Evolutionary conservation across 2,113 vertebrate species (phyloP), one percentile per base, ranked within the genome.

Genomic region (Elanus axillaris): DNA sequence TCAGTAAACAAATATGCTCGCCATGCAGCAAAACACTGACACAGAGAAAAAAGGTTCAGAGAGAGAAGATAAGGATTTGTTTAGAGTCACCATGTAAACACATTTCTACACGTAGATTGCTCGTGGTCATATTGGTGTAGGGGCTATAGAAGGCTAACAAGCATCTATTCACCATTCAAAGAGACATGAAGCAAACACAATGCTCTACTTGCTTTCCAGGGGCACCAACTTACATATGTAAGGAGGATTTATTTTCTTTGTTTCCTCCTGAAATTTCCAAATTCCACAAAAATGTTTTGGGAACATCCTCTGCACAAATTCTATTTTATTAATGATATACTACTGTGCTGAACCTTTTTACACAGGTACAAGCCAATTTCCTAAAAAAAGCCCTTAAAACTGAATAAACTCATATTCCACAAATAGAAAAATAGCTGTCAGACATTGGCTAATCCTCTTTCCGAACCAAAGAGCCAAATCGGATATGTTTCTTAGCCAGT

Each of bases 11-110:
- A 58, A 92, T 88, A 76, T 52, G 93, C 93, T 69, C 0, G 97
- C 97, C 98, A 98, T 97, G 98, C 97, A 98, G 97, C 92, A 95
- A 68, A 97, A 93, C 95, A 97, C 75, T 21, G 62, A 95, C 90
- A 92, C 13, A 42, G 62, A 89, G 80, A 75, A 40, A 63, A 27
- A 83, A 43, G 26, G 52, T 82, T 96, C 55, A 29, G 48, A 96
- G 90, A 96, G 90, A 86, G 81, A 63, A 95, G 96, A 93, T 82
- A 97, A 94, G 96, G 94, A 72, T 97, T 96, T 92, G 42, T 69
- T 92, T 27, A 43, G 62, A 83, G 42, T 58, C 53, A 82, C 18
- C 29, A 43, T 0, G 2, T 56, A 84, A 84, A 93, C 23, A 68
- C 32, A 59, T 75, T 83, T 59, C 63, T 80, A 40, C 0, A 4